Evolutionary conservation across 2,113 vertebrate species (phyloP).

Genomic region (Anas platyrhynchos): DNA sequence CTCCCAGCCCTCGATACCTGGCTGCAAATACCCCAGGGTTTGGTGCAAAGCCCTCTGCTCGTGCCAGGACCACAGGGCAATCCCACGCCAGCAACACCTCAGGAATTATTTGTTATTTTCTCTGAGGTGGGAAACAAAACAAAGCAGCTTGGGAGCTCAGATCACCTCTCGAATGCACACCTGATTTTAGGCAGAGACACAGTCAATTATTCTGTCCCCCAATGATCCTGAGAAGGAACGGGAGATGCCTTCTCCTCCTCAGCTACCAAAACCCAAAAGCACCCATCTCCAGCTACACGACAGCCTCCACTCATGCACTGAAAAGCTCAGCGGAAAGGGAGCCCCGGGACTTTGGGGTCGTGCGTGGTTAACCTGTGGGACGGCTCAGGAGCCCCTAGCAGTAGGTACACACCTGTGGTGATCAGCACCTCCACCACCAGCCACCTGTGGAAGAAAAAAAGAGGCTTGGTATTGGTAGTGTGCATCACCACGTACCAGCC

Average conservation of each 20-base stretch:
- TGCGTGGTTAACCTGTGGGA: slow-evolving; percentile 55
- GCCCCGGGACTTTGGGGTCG: slow-evolving; percentile 1
- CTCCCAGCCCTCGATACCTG: background rate
- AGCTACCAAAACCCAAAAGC: background rate
- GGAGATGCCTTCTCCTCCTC: background rate
- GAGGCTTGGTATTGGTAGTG: slow-evolving; percentile 88
- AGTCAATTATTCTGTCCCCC: background rate
- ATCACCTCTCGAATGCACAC: background rate
- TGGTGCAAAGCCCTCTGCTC: background rate
- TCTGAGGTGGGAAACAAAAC: background rate
- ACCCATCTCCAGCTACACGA: background rate
- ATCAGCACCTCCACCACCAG: slow-evolving; percentile 87
- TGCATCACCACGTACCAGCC: slow-evolving; percentile 85
- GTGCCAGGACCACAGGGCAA: background rate
- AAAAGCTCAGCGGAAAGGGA: background rate
- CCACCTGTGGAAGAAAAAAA: slow-evolving; percentile 89
- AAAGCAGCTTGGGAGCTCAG: background rate
- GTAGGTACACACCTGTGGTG: slow-evolving; percentile 86
- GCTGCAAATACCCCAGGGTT: background rate
- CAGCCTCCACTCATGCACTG: background rate
- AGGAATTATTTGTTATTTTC: background rate
- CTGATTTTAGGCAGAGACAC: background rate
- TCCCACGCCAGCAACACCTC: background rate
- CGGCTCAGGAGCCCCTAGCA: slow-evolving; percentile 68
- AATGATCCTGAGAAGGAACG: background rate